These are phyloP conservation scores for Drosophila repletoides DNA, from an alignment of 1,140 invertebrate species.

Conservation along the genomic window DNA sequence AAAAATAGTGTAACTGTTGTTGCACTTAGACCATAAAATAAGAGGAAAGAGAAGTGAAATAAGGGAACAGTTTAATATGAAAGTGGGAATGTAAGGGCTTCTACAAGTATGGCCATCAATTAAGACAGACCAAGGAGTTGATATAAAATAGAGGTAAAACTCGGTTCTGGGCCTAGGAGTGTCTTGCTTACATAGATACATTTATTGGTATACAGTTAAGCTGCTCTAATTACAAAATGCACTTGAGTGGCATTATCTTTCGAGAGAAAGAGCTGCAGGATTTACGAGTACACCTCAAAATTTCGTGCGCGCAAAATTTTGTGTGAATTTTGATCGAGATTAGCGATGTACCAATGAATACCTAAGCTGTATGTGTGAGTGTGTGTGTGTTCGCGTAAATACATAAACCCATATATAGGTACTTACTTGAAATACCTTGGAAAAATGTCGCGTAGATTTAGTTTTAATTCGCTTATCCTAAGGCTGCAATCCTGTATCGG, in stretches of 20 bases:
- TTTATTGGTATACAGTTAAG: slow-evolving; percentile 12
- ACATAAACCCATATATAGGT: too few relatives aligned
- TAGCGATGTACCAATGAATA: slow-evolving; percentile 40
- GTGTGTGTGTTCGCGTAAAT: too few relatives aligned
- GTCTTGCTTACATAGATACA: neutral
- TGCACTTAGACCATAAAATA: slow-evolving; percentile 9
- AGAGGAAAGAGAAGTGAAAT: too few relatives aligned
- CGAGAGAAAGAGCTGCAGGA: too few relatives aligned
- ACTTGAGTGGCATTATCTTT: slow-evolving; percentile 48
- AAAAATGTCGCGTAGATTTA: slow-evolving; percentile 31
- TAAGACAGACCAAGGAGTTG: neutral
- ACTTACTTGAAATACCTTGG: slow-evolving; percentile 17
- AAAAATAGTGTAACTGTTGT: slow-evolving; percentile 5
- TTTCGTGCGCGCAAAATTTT: slow-evolving; percentile 44
- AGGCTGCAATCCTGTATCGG: slow-evolving; percentile 62
- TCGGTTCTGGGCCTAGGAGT: neutral
- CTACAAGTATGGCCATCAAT: slow-evolving; percentile 15
- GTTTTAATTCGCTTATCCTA: slow-evolving; percentile 40
- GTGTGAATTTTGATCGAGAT: slow-evolving; percentile 62
- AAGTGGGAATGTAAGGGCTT: neutral
- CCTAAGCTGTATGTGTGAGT: slow-evolving; percentile 24
- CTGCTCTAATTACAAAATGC: slow-evolving; percentile 76
- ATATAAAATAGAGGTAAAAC: neutral
- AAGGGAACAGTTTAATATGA: too few relatives aligned
- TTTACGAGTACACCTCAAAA: slow-evolving; percentile 38